Conservation (phyloP, 2,113 vertebrate genomes). For the Xiphophorus maculatus region DNA sequence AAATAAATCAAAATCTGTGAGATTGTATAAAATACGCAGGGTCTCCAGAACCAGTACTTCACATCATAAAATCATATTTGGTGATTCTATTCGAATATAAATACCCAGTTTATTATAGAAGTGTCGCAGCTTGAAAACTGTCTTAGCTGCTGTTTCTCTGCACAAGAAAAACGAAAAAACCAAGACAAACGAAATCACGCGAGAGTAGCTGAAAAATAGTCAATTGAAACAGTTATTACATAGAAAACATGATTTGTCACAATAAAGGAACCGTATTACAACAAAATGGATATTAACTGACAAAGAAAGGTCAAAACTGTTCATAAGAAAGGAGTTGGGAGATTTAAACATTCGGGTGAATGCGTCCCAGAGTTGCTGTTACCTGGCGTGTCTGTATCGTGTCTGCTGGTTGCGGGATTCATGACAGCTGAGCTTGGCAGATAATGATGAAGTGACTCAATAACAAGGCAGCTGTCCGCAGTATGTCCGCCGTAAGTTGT, state of each 20-base stretch:
- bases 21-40: no score
- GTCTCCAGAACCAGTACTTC: no score
- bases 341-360: neutral
- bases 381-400: constrained; percentile 55
- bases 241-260: neutral
- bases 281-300: neutral
- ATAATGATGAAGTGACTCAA: neutral
- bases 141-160: no score
- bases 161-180: no score
- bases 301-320: neutral
- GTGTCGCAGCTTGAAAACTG: neutral
- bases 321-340: neutral
- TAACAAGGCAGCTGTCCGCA: constrained; percentile 7
- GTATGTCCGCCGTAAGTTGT: neutral
- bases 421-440: constrained; percentile 27
- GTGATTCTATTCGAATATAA: neutral
- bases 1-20: no score
- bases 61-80: neutral
- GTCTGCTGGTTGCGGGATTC: constrained; percentile 54
- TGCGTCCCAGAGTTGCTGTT: constrained; percentile 15
- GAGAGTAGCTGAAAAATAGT: neutral
- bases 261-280: neutral
- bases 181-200: neutral
- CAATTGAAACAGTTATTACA: neutral
- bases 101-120: neutral